Percentiles rank a stretch among this genome's conserved stretches.
Conservation (phyloP, 2,888 invertebrate genomes). For the Agrilus biguttatus region DNA sequence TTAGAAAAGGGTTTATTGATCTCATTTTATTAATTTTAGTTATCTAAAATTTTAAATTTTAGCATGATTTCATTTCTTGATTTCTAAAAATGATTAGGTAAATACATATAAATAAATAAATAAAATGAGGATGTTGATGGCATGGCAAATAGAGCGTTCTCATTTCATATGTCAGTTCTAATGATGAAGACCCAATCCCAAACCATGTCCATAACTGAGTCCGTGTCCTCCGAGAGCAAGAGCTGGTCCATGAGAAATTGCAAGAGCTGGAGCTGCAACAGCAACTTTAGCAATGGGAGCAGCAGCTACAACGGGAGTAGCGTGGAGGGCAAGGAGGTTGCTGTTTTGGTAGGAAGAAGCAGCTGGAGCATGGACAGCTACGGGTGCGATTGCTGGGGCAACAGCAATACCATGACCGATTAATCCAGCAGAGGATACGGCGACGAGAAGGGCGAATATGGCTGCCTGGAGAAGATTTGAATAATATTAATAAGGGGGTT, state of each 20-base stretch:
- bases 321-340: conserved; percentile 6
- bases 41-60: too few relatives aligned
- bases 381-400: conserved; percentile 5
- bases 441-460: conserved; percentile 33
- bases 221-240: neutral
- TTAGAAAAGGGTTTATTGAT: too few relatives aligned
- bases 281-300: conserved; percentile 4
- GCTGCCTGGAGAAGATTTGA: conserved; percentile 31
- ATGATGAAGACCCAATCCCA: neutral
- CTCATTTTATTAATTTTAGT: too few relatives aligned
- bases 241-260: neutral
- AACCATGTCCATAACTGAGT: neutral
- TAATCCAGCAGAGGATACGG: conserved; percentile 28
- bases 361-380: conserved; percentile 4
- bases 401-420: conserved; percentile 9
- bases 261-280: neutral
- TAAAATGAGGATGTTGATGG: too few relatives aligned
- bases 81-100: too few relatives aligned
- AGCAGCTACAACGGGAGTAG: conserved; percentile 6
- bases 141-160: too few relatives aligned
- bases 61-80: too few relatives aligned
- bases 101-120: too few relatives aligned
- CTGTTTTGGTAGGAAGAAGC: conserved; percentile 8
- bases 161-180: too few relatives aligned
- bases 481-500: neutral